A percentile compares a stretch with the other conserved stretches of the same genome.
These are phyloP conservation scores for Pogonocherus hispidulus DNA, from an alignment of 2,888 invertebrate species.

Conservation along the genomic window DNA sequence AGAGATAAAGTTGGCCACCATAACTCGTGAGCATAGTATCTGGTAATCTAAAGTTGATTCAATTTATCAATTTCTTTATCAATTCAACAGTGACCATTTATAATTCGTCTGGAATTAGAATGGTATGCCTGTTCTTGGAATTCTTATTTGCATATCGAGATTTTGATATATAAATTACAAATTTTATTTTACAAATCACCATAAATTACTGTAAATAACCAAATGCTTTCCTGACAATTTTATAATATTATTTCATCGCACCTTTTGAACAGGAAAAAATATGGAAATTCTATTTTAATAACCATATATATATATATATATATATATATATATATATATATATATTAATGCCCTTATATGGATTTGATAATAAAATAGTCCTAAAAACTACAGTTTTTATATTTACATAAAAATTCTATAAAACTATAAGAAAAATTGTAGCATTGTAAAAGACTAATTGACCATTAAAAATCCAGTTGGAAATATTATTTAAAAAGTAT, in stretches of 20 bases:
- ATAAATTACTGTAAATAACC: constrained; percentile 24
- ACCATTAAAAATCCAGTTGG: no score
- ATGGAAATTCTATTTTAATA: constrained; percentile 18
- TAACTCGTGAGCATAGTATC: constrained; percentile 45
- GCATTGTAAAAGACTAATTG: no score
- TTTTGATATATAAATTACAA: constrained; percentile 49
- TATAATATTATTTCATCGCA: constrained; percentile 2
- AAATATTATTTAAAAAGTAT: no score
- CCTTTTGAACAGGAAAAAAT: constrained; percentile 20
- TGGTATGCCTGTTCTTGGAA: constrained; percentile 43
- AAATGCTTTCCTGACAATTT: not conserved
- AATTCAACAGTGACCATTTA: constrained; percentile 53
- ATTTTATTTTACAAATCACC: constrained; percentile 37
- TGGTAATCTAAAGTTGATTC: constrained; percentile 52
- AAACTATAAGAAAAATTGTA: no score
- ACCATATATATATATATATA: no score
- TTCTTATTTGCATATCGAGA: constrained; percentile 51
- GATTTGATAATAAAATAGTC: no score
- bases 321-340: not conserved
- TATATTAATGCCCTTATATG: not conserved
- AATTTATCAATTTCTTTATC: constrained; percentile 54
- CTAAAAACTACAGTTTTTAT: no score
- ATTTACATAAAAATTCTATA: no score
- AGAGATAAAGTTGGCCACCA: constrained; percentile 36
- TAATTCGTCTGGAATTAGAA: constrained; percentile 52